These are phyloP conservation scores for Loriculus beryllinus DNA, from an alignment of 2,797 vertebrate genomes.

Conservation along the genomic window DNA sequence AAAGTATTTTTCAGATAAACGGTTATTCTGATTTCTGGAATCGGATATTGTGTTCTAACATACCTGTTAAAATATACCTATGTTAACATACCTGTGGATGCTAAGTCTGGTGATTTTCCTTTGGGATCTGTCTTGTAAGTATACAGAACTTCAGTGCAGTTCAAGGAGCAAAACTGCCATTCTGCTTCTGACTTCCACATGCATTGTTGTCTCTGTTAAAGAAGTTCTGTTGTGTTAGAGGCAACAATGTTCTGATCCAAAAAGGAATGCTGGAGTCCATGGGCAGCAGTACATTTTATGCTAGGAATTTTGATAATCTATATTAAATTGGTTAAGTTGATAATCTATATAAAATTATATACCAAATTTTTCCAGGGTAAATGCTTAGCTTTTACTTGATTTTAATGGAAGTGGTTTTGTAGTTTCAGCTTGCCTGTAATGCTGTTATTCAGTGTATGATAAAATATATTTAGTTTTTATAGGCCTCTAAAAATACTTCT, in stretches of 20 bases:
- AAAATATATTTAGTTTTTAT: neutral
- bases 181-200: neutral
- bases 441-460: neutral
- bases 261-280: neutral
- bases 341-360: neutral
- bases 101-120: neutral
- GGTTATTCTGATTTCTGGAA: neutral
- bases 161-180: neutral
- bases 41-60: neutral
- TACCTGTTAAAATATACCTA: neutral
- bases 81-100: neutral
- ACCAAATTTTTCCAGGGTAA: neutral
- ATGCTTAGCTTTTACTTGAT: neutral
- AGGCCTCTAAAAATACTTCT: neutral
- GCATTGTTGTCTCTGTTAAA: neutral
- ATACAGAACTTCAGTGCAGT: neutral
- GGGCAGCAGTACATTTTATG: neutral
- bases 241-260: neutral
- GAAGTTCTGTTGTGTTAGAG: neutral
- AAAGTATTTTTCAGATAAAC: neutral
- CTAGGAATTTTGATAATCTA: neutral
- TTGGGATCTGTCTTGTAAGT: neutral
- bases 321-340: neutral
- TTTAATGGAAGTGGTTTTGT: neutral
- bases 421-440: neutral